These are phyloP conservation scores for Caenorhabditis angaria DNA, from an alignment of 2,888 invertebrate genomes.

Conservation along the genomic window DNA sequence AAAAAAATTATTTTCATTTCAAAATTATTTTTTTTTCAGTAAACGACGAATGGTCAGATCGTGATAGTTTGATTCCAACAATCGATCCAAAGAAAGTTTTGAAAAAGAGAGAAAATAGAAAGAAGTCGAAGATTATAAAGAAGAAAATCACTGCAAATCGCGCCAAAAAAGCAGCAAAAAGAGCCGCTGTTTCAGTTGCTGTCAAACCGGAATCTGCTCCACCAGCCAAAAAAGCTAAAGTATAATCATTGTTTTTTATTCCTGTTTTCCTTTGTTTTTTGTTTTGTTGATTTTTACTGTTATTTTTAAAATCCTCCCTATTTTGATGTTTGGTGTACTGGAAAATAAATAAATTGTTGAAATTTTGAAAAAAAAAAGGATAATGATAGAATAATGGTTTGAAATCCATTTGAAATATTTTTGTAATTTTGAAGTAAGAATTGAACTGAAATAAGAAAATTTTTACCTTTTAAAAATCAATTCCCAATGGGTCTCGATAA, in stretches of 20 bases:
- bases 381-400: too few species aligned
- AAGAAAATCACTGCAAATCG: background rate
- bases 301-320: conserved; percentile 5
- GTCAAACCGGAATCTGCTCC: background rate
- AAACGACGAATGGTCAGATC: conserved; percentile 38
- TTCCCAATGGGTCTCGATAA: background rate
- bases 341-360: background rate
- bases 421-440: too few species aligned
- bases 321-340: conserved; percentile 1
- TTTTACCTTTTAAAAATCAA: background rate
- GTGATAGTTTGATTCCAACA: conserved; percentile 56
- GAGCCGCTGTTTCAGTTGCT: background rate
- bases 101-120: conserved; percentile 40
- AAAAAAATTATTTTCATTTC: background rate
- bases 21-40: conserved; percentile 16
- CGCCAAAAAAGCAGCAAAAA: background rate
- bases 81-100: conserved; percentile 40
- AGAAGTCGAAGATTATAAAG: conserved; percentile 26
- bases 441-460: too few species aligned
- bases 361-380: too few species aligned
- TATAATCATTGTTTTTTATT: conserved; percentile 5
- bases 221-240: background rate
- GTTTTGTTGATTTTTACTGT: conserved; percentile 9
- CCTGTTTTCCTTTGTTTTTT: conserved; percentile 14
- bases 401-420: too few species aligned